These are phyloP conservation scores for Hippocampus guttulatus DNA, from an alignment of 2,113 vertebrate species.

Conservation along the genomic window DNA sequence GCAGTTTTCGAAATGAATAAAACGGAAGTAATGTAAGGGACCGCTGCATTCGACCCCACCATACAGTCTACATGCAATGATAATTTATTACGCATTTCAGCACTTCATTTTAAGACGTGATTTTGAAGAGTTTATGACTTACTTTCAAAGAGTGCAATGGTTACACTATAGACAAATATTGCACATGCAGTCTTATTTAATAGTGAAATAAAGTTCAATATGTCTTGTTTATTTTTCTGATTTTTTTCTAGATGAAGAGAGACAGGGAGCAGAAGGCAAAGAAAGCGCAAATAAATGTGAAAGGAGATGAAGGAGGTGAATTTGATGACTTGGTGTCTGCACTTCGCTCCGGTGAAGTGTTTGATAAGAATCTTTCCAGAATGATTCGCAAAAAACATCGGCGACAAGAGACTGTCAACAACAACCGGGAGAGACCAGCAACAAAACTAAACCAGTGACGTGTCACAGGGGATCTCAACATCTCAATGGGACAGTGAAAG, in stretches of 20 bases:
- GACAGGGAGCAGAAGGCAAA: constrained; percentile 42
- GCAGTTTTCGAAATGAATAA: too few species aligned
- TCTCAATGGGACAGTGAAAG: not conserved
- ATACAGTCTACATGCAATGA: too few species aligned
- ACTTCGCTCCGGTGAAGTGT: constrained; percentile 53
- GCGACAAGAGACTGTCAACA: not conserved
- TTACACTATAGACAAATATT: too few species aligned
- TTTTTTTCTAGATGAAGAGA: constrained; percentile 30
- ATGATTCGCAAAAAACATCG: constrained; percentile 37
- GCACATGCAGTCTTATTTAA: too few species aligned
- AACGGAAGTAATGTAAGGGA: too few species aligned
- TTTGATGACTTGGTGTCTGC: constrained; percentile 60
- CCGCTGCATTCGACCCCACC: too few species aligned
- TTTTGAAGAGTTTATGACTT: too few species aligned
- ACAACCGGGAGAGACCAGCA: constrained; percentile 28
- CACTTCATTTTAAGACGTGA: too few species aligned
- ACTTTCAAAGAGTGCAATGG: too few species aligned
- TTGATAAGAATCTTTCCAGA: constrained; percentile 40
- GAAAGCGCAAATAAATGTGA: constrained; percentile 11
- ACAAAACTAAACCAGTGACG: constrained; percentile 16
- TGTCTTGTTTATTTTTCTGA: not conserved
- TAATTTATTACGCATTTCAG: too few species aligned
- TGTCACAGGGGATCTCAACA: too few species aligned
- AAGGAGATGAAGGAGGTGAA: constrained; percentile 30
- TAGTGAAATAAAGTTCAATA: too few species aligned